phyloP scores from a whole-genome alignment of 2,797 vertebrate genomes.

The Thalassophryne amazonica region DNA sequence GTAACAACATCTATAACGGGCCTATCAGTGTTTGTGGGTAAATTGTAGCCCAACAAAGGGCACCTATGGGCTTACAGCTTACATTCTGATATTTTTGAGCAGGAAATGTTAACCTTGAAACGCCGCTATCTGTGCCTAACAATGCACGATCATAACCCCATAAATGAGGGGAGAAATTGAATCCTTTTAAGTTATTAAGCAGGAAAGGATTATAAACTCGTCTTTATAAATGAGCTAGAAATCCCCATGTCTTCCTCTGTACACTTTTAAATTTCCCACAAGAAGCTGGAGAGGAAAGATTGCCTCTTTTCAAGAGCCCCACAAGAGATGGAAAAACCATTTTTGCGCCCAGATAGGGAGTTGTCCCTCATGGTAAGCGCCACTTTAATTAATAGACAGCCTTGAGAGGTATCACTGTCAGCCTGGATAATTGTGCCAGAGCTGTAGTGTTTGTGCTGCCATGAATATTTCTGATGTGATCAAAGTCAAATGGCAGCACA shows the following conservation, averaged over 20 bases:
- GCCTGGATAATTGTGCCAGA: constrained; percentile 79
- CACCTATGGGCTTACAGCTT: constrained; percentile 67
- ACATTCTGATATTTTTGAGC: constrained; percentile 57
- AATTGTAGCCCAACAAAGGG: constrained; percentile 55
- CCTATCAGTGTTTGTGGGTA: constrained; percentile 44
- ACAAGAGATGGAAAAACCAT: constrained; percentile 76
- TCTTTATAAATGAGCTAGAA: constrained; percentile 80
- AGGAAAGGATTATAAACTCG: constrained; percentile 80
- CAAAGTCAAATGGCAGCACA: constrained; percentile 81
- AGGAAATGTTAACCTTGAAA: constrained; percentile 75
- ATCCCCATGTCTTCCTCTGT: constrained; percentile 79
- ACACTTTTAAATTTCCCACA: constrained; percentile 78
- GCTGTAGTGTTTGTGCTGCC: constrained; percentile 85
- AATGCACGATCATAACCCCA: constrained; percentile 74
- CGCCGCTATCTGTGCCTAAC: constrained; percentile 68
- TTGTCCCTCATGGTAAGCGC: constrained; percentile 80
- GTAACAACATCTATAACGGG: constrained; percentile 61
- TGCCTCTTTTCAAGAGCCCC: constrained; percentile 74
- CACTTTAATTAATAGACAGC: constrained; percentile 89
- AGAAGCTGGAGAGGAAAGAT: constrained; percentile 77
- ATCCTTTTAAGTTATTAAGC: constrained; percentile 82
- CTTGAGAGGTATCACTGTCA: constrained; percentile 81
- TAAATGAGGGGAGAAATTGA: constrained; percentile 77
- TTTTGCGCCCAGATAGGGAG: constrained; percentile 73
- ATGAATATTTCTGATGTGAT: constrained; percentile 92